A percentile compares a stretch with the other conserved stretches of the same genome.
These are phyloP conservation scores for Drosophila teissieri DNA, from an alignment of 1,140 invertebrate species.

Conservation along the genomic window DNA sequence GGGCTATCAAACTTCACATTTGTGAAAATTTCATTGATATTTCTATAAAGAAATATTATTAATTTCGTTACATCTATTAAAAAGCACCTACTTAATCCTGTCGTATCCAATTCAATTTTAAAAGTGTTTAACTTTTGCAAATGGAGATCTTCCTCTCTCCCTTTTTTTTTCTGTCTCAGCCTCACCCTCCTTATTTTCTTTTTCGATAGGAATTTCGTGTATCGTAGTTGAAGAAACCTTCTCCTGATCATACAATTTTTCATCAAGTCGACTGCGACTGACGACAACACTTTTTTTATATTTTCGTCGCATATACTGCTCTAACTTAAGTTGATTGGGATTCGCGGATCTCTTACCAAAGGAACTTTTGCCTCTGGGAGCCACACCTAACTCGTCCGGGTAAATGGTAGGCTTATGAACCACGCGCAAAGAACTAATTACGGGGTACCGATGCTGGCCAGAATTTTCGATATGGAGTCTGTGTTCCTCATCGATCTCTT, in stretches of 20 bases:
- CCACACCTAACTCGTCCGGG: neutral
- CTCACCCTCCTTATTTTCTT: neutral
- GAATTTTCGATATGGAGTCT: neutral
- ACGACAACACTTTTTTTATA: constrained; percentile 32
- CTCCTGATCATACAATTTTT: neutral
- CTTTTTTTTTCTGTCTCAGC: neutral
- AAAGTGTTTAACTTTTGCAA: constrained; percentile 41
- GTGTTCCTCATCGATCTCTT: constrained; percentile 27
- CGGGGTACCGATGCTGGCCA: neutral
- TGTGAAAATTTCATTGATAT: constrained; percentile 15
- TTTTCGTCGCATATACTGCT: constrained; percentile 33
- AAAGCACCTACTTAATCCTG: constrained; percentile 33
- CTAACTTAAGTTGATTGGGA: constrained; percentile 7
- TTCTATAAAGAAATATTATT: constrained; percentile 1
- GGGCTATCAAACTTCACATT: neutral
- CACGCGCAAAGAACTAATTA: neutral
- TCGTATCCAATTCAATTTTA: constrained; percentile 21
- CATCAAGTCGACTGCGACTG: constrained; percentile 5
- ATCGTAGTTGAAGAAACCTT: neutral
- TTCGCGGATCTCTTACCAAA: constrained; percentile 5
- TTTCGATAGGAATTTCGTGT: neutral
- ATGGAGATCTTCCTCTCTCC: constrained; percentile 19
- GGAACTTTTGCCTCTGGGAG: neutral
- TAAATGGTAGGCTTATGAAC: neutral
- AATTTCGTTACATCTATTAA: neutral